phyloP scores from a whole-genome alignment of 2,797 vertebrate genomes.

The Cyprinella venusta region DNA sequence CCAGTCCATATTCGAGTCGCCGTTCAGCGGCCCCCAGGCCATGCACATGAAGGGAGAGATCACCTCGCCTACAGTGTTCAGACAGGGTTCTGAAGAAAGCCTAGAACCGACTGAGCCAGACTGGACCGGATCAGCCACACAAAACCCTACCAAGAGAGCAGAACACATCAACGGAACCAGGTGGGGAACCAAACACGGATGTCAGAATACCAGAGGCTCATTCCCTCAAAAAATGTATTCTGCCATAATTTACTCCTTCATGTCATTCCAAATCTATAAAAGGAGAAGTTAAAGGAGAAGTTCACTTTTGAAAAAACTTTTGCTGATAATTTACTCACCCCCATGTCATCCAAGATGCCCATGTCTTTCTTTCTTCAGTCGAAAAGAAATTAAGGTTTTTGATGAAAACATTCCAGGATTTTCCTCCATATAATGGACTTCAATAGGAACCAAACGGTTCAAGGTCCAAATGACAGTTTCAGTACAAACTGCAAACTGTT shows the following conservation, averaged over 20 bases:
- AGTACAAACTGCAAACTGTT: too few species aligned
- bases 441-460: too few species aligned
- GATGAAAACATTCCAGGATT: too few species aligned
- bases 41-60: constrained; percentile 83
- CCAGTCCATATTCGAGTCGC: constrained; percentile 80
- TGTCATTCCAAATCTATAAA: constrained; percentile 6
- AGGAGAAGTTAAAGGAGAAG: too few species aligned
- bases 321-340: too few species aligned
- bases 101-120: constrained; percentile 75
- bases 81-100: constrained; percentile 75
- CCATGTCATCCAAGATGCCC: too few species aligned
- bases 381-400: too few species aligned
- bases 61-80: constrained; percentile 72
- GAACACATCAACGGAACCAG: constrained; percentile 83
- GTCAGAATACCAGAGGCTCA: neutral
- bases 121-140: constrained; percentile 68
- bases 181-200: constrained; percentile 65
- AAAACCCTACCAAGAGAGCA: constrained; percentile 73
- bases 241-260: neutral
- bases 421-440: too few species aligned
- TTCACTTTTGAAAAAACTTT: too few species aligned
- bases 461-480: too few species aligned
- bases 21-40: constrained; percentile 70
- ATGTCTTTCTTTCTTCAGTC: too few species aligned
- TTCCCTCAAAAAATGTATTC: neutral